Conservation (phyloP, 2,888 invertebrate species). For the Creontiades dilutus region DNA sequence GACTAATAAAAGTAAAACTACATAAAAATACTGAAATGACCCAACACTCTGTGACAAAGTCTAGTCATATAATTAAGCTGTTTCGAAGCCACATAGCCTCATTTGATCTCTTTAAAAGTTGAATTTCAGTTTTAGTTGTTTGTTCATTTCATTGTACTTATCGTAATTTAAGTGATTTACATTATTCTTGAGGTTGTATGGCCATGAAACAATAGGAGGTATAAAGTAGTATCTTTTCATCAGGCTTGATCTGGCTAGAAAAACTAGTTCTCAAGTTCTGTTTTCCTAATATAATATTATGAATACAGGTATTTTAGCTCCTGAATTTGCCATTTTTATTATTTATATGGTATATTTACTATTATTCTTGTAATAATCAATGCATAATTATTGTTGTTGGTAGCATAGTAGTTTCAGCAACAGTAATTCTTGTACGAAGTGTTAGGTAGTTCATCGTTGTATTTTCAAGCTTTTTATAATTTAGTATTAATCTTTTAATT, state of each 20-base stretch:
- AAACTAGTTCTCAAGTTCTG: constrained; percentile 66
- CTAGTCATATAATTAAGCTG: constrained; percentile 75
- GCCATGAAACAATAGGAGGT: constrained; percentile 72
- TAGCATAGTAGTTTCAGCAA: constrained; percentile 75
- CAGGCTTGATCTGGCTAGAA: constrained; percentile 64
- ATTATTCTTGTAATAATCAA: constrained; percentile 74
- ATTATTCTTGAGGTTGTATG: constrained; percentile 73
- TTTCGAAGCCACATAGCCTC: constrained; percentile 75
- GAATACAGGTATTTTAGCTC: constrained; percentile 72
- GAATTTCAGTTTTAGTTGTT: constrained; percentile 52
- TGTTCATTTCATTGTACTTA: constrained; percentile 61
- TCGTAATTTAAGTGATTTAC: constrained; percentile 61
- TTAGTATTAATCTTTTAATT: constrained; percentile 72
- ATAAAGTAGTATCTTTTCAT: constrained; percentile 68
- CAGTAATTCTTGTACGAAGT: constrained; percentile 74
- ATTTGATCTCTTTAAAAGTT: constrained; percentile 74
- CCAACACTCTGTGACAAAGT: constrained; percentile 73
- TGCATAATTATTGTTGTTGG: constrained; percentile 75
- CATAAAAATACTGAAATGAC: constrained; percentile 74
- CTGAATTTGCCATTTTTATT: constrained; percentile 74
- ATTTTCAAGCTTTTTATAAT: constrained; percentile 74
- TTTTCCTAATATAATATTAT: constrained; percentile 69
- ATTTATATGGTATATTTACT: constrained; percentile 72
- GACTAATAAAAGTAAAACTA: constrained; percentile 87
- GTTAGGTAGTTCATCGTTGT: constrained; percentile 76